Evolutionary conservation across 2,797 vertebrate genomes (phyloP), one percentile per base, ranked within the genome.

Genomic region (Poecilia gillii): DNA sequence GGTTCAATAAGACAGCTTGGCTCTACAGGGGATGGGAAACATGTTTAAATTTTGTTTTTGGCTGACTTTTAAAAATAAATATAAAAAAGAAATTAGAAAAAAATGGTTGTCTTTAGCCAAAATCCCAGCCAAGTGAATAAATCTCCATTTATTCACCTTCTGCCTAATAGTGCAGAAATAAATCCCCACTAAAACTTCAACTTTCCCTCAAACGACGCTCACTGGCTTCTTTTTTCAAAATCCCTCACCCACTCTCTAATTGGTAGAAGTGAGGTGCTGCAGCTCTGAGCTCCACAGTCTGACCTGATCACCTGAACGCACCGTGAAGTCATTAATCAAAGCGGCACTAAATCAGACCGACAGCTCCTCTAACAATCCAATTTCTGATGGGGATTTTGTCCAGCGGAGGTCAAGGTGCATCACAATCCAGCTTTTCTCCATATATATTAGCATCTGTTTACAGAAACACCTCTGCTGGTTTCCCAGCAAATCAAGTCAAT

Each of bases 251-350:
- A 72, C 53, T 79, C 62, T 62, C 70, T 85, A 85, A 85, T 86
- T 87, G 85, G 87, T 18, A 73, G 31, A 77, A 57, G 47, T 41
- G 59, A 47, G 57, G 73, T 72, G 76, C 71, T 76, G 49, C 43
- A 73, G 83, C 74, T 75, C 25, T 0, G 6, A 49, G 23, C n/a
- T 28, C 59, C 28, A 28, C 13, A 76, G 39, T 39, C 72, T 78
- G 78, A 84, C 74, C 85, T 16, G 73, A 79, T 71, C 77, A 83
- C 74, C 59, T 78, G 43, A 68, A 78, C 13, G 81, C 14, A 70
- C 18, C 74, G 7, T 41, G n/a, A 31, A 72, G 45, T 78, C 79
- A 81, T 83, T 86, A 85, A 89, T 85, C 23, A 77, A 74, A 79
- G 49, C 45, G 51, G 51, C 77, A 70, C 62, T 41, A 36, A 71